Base-by-base conservation (phyloP, 1,140 invertebrate genomes). In the Lepidostoma basale region DNA sequence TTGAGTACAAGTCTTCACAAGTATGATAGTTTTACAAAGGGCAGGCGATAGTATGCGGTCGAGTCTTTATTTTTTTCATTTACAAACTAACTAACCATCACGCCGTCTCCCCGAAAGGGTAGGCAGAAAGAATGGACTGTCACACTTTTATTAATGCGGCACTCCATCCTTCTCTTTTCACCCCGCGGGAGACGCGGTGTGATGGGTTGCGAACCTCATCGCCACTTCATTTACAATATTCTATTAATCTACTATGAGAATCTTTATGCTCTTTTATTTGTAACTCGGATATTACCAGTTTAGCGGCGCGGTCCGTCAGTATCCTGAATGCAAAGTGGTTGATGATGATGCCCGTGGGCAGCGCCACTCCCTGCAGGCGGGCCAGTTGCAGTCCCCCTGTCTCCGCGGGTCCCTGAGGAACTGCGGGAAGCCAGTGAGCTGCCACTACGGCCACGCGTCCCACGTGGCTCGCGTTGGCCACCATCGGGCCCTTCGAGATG, bases 401-500 rank as follows among this genome's bases (percentile, higher is more conserved):
- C 20, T n/a, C 14, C 20, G n/a, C 16, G 77, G 80, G 45, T 81
- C 78, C 14, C 12, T 44, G 39, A 62, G 85, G 83, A 20, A 85
- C 79, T 4, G 85, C 81, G 18, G 86, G 75, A 20, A 94, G 77
- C 76, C 88, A 85, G 74, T 94, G 90, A 12, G 93, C 89, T 5
- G 92, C 87, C 8, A 89, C 79, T 8, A 98, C 78, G 3, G 88
- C 88, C 63, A 88, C 88, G 33, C 90, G 85, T 0, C 92, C 93
- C 5, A 98, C 78, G 62, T 92, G 88, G 30, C 79, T 78, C 0
- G 93, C 92, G 67, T 90, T 89, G 3, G 86, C 84, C 28, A 98
- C 88, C 88, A 97, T 90, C 0, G 96, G 96, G 0, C 96, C 96
- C 74, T 88, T 88, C 23, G 93, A 95, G 39, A 98, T 95, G 75